Base-by-base conservation (phyloP, 2,113 vertebrate genomes). In the Dipodomys stephensi region DNA sequence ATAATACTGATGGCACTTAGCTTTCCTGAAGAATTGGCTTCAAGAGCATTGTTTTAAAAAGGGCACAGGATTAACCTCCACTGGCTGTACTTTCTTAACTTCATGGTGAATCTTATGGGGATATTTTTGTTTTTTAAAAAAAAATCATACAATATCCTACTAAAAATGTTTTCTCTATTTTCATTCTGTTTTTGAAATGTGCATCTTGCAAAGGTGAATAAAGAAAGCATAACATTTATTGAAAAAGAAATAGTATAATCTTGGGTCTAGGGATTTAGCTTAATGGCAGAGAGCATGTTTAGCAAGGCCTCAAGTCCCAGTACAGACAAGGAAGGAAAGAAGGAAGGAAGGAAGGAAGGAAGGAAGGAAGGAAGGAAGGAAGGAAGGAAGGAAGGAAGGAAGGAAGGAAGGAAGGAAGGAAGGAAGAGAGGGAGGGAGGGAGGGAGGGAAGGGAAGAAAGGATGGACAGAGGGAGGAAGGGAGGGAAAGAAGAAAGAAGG, bases 141-240 rank as follows among this genome's bases (percentile, higher is more conserved):
- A 84, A 90, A 71, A 53, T 11, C 74, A 22, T 83, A 64, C 49
- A 79, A 90, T 18, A 85, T 88, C 35, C 32, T 92, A 83, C 65
- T 83, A 77, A 92, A 83, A 89, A 20, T 83, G 18, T 78, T 71
- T 74, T 95, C 32, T 76, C 64, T n/a, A 73, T n/a, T 86, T 18
- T 92, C 72, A 87, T 77, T 44, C 87, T 32, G 95, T 76, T 92
- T 95, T 92, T 80, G 44, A 73, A 92, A 68, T 93, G 44, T 46
- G 7, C 79, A 86, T 84, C 53, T 57, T 76, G 71, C 23, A 95
- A 95, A 94, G 23, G 76, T 74, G 76, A 90, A 73, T 28, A 90
- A 39, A 84, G 49, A 77, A 78, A 92, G 1, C 60, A 22, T 27
- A 46, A 53, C 13, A 39, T 49, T 83, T 72, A 80, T 53, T 86